phyloP scores from a whole-genome alignment of 2,888 invertebrate species.

The Lithodes maja region DNA sequence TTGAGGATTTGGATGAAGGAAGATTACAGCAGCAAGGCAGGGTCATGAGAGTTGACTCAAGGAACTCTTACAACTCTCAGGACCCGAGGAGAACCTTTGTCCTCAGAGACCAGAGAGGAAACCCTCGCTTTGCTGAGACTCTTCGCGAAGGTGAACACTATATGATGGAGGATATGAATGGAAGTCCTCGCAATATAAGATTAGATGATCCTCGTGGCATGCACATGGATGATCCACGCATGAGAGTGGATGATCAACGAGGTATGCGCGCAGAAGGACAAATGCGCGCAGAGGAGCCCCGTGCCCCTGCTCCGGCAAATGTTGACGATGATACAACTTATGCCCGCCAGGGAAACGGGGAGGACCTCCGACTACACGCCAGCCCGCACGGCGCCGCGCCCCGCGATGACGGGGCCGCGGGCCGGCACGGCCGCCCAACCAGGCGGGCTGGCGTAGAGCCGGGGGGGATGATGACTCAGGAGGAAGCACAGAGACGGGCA shows the following conservation, averaged over 20 bases:
- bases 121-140: conserved; percentile 60
- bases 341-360: conserved; percentile 68
- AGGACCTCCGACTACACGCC: conserved; percentile 70
- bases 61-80: conserved; percentile 47
- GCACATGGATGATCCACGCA: conserved; percentile 47
- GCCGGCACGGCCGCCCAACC: conserved; percentile 66
- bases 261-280: conserved; percentile 18
- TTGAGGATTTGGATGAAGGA: conserved; percentile 69
- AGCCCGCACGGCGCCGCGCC: conserved; percentile 70
- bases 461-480: conserved; percentile 67
- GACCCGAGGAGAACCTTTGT: conserved; percentile 65
- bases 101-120: conserved; percentile 62
- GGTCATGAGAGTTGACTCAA: conserved; percentile 53
- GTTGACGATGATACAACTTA: conserved; percentile 42
- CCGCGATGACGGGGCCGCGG: conserved; percentile 69
- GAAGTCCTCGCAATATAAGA: conserved; percentile 47
- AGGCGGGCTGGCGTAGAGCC: conserved; percentile 70
- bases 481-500: conserved; percentile 60
- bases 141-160: conserved; percentile 69
- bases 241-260: conserved; percentile 52
- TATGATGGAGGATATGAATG: conserved; percentile 67
- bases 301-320: background rate
- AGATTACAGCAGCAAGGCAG: conserved; percentile 53
- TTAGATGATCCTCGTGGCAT: conserved; percentile 53
- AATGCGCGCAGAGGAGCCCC: conserved; percentile 41